phyloP scores from a whole-genome alignment of 2,888 invertebrate genomes.

The Eulithis prunata region DNA sequence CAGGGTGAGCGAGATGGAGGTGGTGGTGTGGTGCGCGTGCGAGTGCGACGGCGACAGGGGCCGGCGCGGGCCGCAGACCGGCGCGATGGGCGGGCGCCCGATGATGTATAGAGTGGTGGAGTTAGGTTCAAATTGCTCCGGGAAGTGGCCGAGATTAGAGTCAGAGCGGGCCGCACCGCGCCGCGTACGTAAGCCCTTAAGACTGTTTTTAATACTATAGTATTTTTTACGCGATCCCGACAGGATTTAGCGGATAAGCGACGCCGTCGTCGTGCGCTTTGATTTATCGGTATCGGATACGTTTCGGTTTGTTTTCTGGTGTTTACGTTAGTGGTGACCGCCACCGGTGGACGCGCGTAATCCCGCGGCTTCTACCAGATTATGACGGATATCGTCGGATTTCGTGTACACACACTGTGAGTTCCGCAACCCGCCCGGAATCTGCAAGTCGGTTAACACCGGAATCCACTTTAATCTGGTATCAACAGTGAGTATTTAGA shows the following conservation, averaged over 20 bases:
- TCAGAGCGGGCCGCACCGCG: constrained; percentile 86
- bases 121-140: constrained; percentile 90
- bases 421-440: constrained; percentile 58
- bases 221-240: constrained; percentile 85
- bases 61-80: constrained; percentile 56
- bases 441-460: constrained; percentile 46
- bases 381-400: constrained; percentile 81
- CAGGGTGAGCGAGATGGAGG: constrained; percentile 62
- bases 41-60: constrained; percentile 63
- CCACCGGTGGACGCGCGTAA: constrained; percentile 73
- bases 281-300: constrained; percentile 83
- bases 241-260: constrained; percentile 84
- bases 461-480: constrained; percentile 39
- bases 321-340: constrained; percentile 82
- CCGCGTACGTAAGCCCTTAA: constrained; percentile 88
- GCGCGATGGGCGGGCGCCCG: constrained; percentile 82
- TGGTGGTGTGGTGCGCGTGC: constrained; percentile 39
- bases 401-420: constrained; percentile 73
- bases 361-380: constrained; percentile 80
- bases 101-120: constrained; percentile 90
- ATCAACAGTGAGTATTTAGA: constrained; percentile 62
- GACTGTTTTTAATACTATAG: constrained; percentile 90
- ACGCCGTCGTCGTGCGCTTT: constrained; percentile 78
- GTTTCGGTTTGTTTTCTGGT: constrained; percentile 76
- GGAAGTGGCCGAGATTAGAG: constrained; percentile 91